Percentiles rank a stretch among this genome's conserved stretches.
phyloP scores from a whole-genome alignment of 1,140 invertebrate genomes.

The Drosophila littoralis region DNA sequence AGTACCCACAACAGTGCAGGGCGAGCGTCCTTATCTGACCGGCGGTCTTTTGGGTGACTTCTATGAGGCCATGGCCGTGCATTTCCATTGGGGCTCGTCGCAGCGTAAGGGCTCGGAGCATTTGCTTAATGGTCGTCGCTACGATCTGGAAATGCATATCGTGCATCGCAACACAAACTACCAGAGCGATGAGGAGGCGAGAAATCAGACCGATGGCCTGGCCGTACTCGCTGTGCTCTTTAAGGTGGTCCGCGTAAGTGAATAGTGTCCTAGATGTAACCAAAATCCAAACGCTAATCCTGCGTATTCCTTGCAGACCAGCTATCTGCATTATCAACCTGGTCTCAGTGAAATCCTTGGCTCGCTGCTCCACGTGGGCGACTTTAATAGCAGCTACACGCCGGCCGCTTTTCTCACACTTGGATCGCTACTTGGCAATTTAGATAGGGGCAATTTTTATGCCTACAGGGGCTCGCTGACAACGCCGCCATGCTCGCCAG shows the following conservation, averaged over 20 bases:
- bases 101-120: constrained; percentile 86
- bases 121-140: constrained; percentile 85
- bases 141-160: constrained; percentile 93
- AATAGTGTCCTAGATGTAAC: not conserved
- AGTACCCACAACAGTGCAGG: constrained; percentile 53
- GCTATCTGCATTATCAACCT: constrained; percentile 37
- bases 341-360: constrained; percentile 64
- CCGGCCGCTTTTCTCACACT: constrained; percentile 54
- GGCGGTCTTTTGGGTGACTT: constrained; percentile 66
- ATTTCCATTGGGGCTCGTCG: constrained; percentile 86
- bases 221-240: constrained; percentile 93
- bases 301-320: constrained; percentile 20
- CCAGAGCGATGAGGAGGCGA: constrained; percentile 87
- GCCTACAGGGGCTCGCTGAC: constrained; percentile 96
- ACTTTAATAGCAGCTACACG: constrained; percentile 72
- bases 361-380: constrained; percentile 52
- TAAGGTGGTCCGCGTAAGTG: constrained; percentile 87
- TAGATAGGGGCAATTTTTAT: constrained; percentile 88
- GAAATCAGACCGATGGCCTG: constrained; percentile 89
- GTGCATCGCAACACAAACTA: constrained; percentile 93
- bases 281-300: too few species aligned
- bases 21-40: constrained; percentile 50
- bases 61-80: constrained; percentile 85
- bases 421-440: constrained; percentile 66
- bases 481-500: constrained; percentile 95